These are phyloP conservation scores for Acipenser transmontanus DNA, from an alignment of 2,797 vertebrate species.

Conservation along the genomic window DNA sequence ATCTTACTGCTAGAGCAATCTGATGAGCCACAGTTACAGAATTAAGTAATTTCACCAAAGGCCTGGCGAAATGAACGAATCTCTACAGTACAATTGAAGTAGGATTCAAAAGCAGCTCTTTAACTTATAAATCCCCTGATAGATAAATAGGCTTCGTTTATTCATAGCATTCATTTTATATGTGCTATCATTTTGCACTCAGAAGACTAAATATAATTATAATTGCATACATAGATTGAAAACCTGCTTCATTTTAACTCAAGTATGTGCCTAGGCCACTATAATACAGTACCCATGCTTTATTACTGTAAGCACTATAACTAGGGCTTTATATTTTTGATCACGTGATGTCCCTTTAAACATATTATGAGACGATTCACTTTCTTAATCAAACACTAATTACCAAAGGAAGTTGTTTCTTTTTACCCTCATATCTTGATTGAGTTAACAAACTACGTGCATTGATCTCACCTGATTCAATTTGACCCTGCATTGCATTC, in stretches of 20 bases:
- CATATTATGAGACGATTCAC: no score
- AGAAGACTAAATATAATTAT: not conserved
- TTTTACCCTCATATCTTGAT: no score
- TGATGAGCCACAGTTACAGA: not conserved
- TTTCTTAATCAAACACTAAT: no score
- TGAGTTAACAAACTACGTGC: no score
- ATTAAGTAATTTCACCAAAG: not conserved
- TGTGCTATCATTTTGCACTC: not conserved
- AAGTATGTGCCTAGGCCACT: not conserved
- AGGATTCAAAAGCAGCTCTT: not conserved
- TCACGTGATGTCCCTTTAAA: no score
- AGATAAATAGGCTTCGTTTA: not conserved
- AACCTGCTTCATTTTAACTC: not conserved
- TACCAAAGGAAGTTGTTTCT: no score
- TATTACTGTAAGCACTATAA: no score
- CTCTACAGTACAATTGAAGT: not conserved
- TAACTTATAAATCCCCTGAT: not conserved
- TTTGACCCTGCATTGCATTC: no score
- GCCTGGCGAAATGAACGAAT: not conserved
- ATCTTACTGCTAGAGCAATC: no score
- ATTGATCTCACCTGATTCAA: no score
- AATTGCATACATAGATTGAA: not conserved
- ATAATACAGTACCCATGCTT: not conserved
- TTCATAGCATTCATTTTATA: not conserved
- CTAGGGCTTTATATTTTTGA: no score